Conservation (phyloP, 1,140 invertebrate genomes). For the Globodera ellingtonae region DNA sequence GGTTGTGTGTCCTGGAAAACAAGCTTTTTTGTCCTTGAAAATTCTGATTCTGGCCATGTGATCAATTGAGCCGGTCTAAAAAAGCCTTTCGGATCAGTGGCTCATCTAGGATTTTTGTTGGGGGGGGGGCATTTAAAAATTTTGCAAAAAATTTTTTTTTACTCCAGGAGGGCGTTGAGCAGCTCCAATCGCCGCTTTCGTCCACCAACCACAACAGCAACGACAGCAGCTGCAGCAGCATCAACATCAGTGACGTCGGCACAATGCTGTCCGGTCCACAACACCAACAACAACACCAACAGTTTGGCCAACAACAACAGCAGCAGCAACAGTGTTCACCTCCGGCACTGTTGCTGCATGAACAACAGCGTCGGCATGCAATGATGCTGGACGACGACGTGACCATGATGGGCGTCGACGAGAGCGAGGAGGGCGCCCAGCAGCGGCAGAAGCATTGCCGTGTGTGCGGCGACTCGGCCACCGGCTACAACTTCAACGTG, state of each 20-base stretch:
- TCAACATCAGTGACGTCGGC: background rate
- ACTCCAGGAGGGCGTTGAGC: background rate
- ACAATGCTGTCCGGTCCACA: background rate
- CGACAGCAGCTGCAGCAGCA: background rate
- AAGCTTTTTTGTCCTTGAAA: too few species aligned
- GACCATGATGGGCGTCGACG: background rate
- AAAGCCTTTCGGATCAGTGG: too few species aligned
- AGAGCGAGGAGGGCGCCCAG: slow-evolving; percentile 19
- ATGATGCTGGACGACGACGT: background rate
- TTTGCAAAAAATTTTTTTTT: background rate
- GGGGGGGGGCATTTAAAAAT: too few species aligned
- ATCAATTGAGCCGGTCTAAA: too few species aligned
- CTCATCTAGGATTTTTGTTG: too few species aligned
- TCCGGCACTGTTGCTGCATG: background rate
- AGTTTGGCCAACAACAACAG: background rate
- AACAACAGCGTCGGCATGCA: background rate
- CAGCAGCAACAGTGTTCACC: background rate
- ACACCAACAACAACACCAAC: background rate
- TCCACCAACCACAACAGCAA: background rate
- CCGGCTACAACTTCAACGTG: slow-evolving; percentile 93
- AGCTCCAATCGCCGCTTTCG: background rate
- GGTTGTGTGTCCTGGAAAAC: too few species aligned
- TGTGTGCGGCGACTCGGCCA: slow-evolving; percentile 86
- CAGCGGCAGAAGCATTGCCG: slow-evolving; percentile 72
- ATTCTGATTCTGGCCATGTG: too few species aligned